Conservation (phyloP, 2,113 vertebrate species). For the Lagopus leucura region DNA sequence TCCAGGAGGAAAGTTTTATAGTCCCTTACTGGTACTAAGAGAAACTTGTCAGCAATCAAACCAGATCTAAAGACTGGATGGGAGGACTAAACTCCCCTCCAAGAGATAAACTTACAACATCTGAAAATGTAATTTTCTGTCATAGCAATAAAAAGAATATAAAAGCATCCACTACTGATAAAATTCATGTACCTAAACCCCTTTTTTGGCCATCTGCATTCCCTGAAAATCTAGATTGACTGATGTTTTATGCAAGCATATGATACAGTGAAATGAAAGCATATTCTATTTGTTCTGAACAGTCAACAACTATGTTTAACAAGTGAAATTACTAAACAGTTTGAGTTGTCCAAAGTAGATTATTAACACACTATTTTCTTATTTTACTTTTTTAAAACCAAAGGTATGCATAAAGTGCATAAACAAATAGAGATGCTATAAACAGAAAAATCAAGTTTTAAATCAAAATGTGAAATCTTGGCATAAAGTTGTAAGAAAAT, state of each 20-base stretch:
- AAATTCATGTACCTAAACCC: constrained; percentile 19
- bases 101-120: constrained; percentile 18
- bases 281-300: neutral
- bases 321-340: too few relatives aligned
- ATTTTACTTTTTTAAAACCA: neutral
- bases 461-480: neutral
- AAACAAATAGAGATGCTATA: neutral
- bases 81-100: neutral
- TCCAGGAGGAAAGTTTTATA: neutral
- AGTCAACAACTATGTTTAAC: neutral
- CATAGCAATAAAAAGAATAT: constrained; percentile 30
- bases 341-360: neutral
- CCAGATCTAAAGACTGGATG: neutral
- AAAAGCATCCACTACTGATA: constrained; percentile 24
- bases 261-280: constrained; percentile 44
- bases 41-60: neutral
- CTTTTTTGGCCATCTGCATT: constrained; percentile 10
- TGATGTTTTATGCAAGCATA: neutral
- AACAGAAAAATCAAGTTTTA: neutral
- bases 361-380: neutral
- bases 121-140: too few relatives aligned
- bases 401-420: neutral
- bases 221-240: constrained; percentile 21
- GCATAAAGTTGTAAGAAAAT: neutral
- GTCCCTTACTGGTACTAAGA: neutral